These are phyloP conservation scores for Erinaceus europaeus DNA, from an alignment of 2,113 vertebrate genomes.

Conservation along the genomic window DNA sequence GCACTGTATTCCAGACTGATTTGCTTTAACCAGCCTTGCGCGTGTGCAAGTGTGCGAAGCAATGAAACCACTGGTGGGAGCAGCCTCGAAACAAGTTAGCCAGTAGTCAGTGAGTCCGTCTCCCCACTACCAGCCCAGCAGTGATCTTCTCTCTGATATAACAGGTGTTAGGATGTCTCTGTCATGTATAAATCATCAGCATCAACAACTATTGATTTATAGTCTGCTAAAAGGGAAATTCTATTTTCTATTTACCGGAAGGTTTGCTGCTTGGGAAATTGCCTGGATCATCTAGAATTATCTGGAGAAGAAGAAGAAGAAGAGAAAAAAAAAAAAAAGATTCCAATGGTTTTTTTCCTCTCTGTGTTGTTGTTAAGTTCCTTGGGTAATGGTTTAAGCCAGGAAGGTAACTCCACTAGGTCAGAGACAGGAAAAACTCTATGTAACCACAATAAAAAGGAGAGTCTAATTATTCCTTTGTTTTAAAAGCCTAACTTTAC, in stretches of 20 bases:
- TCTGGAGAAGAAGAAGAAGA: neutral
- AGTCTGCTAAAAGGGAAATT: neutral
- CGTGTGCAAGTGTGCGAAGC: neutral
- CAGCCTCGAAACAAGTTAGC: neutral
- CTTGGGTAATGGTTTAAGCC: neutral
- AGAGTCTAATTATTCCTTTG: neutral
- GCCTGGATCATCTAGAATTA: conserved; percentile 41
- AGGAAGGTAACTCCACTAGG: neutral
- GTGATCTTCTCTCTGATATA: neutral
- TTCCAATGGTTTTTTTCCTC: conserved; percentile 3
- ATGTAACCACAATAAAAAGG: neutral
- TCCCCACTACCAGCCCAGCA: neutral
- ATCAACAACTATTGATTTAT: neutral
- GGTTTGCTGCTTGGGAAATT: conserved; percentile 37
- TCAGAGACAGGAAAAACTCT: neutral
- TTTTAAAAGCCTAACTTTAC: conserved; percentile 22
- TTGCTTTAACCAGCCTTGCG: neutral
- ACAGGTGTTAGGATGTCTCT: neutral
- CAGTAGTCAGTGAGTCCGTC: neutral
- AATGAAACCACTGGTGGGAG: neutral
- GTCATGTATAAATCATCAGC: conserved; percentile 8
- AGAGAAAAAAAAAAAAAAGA: neutral
- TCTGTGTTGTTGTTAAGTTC: conserved; percentile 8
- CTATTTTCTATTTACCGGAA: conserved; percentile 13
- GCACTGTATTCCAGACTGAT: neutral